Evolutionary conservation across 2,888 invertebrate genomes (phyloP).

Genomic region (Resseliella maxima): DNA sequence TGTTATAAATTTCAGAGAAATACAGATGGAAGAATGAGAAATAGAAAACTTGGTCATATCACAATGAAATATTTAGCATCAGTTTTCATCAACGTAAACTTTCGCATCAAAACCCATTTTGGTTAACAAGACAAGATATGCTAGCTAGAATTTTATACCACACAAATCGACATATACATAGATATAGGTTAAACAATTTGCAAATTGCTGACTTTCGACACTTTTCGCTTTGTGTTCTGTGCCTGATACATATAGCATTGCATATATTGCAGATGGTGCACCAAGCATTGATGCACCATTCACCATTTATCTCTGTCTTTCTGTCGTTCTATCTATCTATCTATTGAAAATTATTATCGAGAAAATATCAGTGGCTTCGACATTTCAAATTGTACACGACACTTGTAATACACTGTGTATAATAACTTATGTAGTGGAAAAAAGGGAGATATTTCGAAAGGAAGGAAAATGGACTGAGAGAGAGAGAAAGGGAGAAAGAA

Average conservation of each 20-base stretch:
- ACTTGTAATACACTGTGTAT: constrained; percentile 17
- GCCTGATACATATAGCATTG: background rate
- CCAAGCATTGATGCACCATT: background rate
- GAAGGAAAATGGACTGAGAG: background rate
- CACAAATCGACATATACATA: background rate
- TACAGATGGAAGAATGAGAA: too few relatives aligned
- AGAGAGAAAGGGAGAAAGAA: background rate
- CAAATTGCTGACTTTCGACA: constrained; percentile 36
- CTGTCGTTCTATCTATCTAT: background rate
- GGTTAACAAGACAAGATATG: background rate
- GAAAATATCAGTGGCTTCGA: constrained; percentile 5
- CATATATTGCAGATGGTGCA: constrained; percentile 34
- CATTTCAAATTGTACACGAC: constrained; percentile 9
- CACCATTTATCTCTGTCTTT: too few relatives aligned
- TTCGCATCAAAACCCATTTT: background rate
- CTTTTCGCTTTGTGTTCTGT: background rate
- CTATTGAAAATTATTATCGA: constrained; percentile 13
- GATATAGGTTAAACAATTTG: constrained; percentile 24
- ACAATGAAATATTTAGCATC: constrained; percentile 1
- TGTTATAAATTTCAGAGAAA: background rate
- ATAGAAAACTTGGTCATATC: background rate
- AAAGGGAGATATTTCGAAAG: background rate
- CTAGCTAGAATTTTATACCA: background rate
- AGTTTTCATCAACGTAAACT: background rate
- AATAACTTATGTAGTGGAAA: background rate